Evolutionary conservation across 2,888 invertebrate species (phyloP).

Genomic region (Stegophylla sp.): DNA sequence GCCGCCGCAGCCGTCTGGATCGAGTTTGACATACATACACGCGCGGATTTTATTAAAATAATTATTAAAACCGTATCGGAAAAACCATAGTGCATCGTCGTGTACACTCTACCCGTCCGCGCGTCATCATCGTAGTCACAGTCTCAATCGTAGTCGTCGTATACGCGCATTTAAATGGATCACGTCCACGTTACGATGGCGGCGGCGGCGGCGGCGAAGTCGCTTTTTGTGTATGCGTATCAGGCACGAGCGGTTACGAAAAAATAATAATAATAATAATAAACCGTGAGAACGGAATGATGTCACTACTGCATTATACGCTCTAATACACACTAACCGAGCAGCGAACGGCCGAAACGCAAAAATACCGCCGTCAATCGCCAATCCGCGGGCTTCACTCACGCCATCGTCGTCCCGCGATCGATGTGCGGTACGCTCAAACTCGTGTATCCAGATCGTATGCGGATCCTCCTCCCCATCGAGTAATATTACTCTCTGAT

Average conservation of each 20-base stretch:
- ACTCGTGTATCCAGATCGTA: too few relatives aligned
- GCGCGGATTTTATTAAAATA: background rate
- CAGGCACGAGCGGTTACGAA: constrained; percentile 57
- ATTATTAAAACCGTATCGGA: background rate
- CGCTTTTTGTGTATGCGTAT: constrained; percentile 55
- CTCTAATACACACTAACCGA: background rate
- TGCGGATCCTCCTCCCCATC: too few relatives aligned
- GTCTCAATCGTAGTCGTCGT: background rate
- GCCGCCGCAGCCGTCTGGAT: background rate
- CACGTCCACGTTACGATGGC: background rate
- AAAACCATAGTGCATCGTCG: background rate
- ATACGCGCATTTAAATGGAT: constrained; percentile 47
- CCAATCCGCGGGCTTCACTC: too few relatives aligned
- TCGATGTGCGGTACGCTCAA: too few relatives aligned
- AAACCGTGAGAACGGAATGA: constrained; percentile 57
- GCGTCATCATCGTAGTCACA: background rate
- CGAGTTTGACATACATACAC: constrained; percentile 2
- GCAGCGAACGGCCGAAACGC: constrained; percentile 27
- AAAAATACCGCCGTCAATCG: background rate
- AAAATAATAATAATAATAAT: constrained; percentile 34
- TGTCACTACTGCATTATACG: constrained; percentile 25
- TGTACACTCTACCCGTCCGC: background rate
- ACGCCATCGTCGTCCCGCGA: background rate
- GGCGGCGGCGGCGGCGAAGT: constrained; percentile 17
- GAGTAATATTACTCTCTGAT: too few relatives aligned